Conservation (phyloP, 2,797 vertebrate genomes). For the Centropyge bicolor region DNA sequence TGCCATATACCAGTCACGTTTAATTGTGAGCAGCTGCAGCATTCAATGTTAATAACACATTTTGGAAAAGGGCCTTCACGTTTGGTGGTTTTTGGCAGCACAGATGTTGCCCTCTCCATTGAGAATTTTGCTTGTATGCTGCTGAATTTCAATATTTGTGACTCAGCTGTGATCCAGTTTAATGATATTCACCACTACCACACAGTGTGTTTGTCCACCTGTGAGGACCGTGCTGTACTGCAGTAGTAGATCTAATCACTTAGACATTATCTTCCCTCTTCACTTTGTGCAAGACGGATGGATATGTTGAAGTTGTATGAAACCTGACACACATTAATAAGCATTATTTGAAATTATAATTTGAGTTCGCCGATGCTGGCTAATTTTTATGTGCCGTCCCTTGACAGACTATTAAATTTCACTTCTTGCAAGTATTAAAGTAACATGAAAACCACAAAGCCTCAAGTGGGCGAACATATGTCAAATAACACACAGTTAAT, state of each 20-base stretch:
- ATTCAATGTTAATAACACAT: constrained; percentile 60
- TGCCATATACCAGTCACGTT: constrained; percentile 47
- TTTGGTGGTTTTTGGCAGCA: constrained; percentile 53
- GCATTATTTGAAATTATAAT: constrained; percentile 22
- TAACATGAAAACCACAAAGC: constrained; percentile 51
- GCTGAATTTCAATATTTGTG: constrained; percentile 70
- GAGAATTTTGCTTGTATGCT: constrained; percentile 45
- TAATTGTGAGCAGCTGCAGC: constrained; percentile 78
- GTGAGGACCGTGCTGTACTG: constrained; percentile 24
- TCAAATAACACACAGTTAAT: constrained; percentile 44
- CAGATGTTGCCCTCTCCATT: constrained; percentile 51
- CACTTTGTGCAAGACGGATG: not conserved
- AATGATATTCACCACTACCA: constrained; percentile 20
- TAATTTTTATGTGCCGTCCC: constrained; percentile 41
- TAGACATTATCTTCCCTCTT: constrained; percentile 20
- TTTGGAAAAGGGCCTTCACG: constrained; percentile 38
- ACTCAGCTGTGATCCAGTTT: constrained; percentile 54
- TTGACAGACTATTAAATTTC: constrained; percentile 47
- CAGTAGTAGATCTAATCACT: constrained; percentile 18
- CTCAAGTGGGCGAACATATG: constrained; percentile 31
- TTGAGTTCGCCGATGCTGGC: constrained; percentile 6
- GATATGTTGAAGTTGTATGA: constrained; percentile 24
- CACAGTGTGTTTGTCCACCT: constrained; percentile 30
- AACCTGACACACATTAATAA: constrained; percentile 20
- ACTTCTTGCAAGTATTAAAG: constrained; percentile 41